Evolutionary conservation across 1,140 invertebrate species (phyloP), one percentile per base, ranked within the genome.

Genomic region (Trachymyrmex septentrionalis): DNA sequence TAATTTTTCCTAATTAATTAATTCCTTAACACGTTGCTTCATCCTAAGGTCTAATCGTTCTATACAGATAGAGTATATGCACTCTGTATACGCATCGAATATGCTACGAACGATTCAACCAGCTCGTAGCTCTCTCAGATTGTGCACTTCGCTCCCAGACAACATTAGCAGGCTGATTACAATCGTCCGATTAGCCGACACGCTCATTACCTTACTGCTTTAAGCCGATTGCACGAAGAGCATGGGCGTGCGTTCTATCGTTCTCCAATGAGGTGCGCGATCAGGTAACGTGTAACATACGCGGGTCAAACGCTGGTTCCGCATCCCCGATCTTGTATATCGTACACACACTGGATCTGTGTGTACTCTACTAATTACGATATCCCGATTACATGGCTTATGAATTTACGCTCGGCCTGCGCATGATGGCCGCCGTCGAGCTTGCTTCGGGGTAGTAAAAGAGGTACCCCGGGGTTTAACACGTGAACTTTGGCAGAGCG

Each of bases 131-230:
- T 61, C 27, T 71, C 67, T 7, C 21, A 24, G 30, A 81, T 71
- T 57, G n/a, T 10, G 21, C 34, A 16, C n/a, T 71, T 71, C 38
- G 78, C 78, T 81, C 78, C 57, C 53, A 21, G 50, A 71, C 64
- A 59, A 81, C 50, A 69, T 81, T 71, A 81, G 21, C 66, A 34
- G 21, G 30, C 66, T 67, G 67, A 81, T 81, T 81, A 81, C 30
- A 78, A 50, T 55, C 63, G 44, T 53, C 67, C 80, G 80, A 82
- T 59, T 72, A 72, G 21, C 64, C 64, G 27, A 67, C 27, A 38
- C 64, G 66, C 53, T 69, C 78, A 34, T 38, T 72, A 72, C 71
- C 67, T 73, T 82, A 44, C 53, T 21, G 34, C 5, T 48, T 38
- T 48, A 53, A 57, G 38, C 67, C 67, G 34, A 82, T 82, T 48